Evolutionary conservation across 2,797 vertebrate species (phyloP).

Genomic region (Enteromius afrohamiltoni): DNA sequence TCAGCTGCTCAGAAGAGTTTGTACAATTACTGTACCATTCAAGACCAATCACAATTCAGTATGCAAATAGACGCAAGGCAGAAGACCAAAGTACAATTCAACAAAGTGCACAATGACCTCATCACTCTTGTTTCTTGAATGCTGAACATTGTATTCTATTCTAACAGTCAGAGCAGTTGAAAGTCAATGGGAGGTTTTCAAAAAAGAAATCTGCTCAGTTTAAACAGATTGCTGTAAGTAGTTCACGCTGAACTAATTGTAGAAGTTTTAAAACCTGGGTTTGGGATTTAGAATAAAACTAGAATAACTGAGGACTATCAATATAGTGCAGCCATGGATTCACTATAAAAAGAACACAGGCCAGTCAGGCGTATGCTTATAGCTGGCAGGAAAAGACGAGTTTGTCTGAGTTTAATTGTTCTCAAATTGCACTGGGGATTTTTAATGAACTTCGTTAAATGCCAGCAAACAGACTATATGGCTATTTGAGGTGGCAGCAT

Average conservation of each 20-base stretch:
- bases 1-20: conserved; percentile 12
- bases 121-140: conserved; percentile 1
- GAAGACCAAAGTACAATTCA: conserved; percentile 4
- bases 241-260: not conserved
- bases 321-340: not conserved
- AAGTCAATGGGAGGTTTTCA: not conserved
- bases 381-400: conserved; percentile 7
- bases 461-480: conserved; percentile 34
- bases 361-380: conserved; percentile 12
- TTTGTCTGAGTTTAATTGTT: conserved; percentile 24
- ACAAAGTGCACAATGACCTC: not conserved
- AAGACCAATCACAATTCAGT: conserved; percentile 8
- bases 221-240: not conserved
- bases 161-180: not conserved
- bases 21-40: conserved; percentile 8
- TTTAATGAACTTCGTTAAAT: conserved; percentile 28
- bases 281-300: not conserved
- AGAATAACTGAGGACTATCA: conserved; percentile 7
- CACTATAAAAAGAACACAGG: conserved; percentile 26
- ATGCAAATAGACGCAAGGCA: not conserved
- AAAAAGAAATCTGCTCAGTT: not conserved
- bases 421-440: conserved; percentile 11
- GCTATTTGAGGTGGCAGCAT: conserved; percentile 39
- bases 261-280: not conserved
- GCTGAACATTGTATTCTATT: conserved; percentile 12